Evolutionary conservation across 2,797 vertebrate species (phyloP).

Genomic region (Podarcis siculus): DNA sequence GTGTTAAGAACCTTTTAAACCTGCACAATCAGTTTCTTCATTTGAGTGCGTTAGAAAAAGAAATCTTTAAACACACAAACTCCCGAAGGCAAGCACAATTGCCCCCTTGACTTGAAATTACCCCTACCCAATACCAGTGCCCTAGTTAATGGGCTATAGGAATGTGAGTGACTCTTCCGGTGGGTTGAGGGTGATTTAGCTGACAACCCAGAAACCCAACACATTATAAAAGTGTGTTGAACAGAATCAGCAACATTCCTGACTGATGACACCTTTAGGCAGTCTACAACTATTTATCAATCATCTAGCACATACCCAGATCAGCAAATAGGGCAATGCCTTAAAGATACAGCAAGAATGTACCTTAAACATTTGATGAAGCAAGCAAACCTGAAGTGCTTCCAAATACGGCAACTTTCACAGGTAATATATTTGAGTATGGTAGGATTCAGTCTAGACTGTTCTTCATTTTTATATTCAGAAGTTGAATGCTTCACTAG

Average conservation of each 20-base stretch:
- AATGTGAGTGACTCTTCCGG: background rate
- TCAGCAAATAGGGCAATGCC: slow-evolving; percentile 6
- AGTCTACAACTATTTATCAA: slow-evolving; percentile 16
- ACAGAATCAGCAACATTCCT: slow-evolving; percentile 15
- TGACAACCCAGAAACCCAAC: background rate
- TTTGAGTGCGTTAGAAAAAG: background rate
- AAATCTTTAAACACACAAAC: background rate
- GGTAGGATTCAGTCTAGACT: background rate
- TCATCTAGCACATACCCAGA: slow-evolving; percentile 9
- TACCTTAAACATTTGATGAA: slow-evolving; percentile 13
- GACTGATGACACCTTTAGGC: slow-evolving; percentile 3
- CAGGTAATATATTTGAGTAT: slow-evolving; percentile 1
- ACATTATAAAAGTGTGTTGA: background rate
- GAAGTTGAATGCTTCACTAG: background rate
- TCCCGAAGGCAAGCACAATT: background rate
- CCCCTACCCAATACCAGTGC: background rate
- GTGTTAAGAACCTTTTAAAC: no score
- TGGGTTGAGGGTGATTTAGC: background rate
- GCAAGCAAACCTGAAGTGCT: slow-evolving; percentile 14
- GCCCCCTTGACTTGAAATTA: background rate
- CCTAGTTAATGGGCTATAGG: background rate
- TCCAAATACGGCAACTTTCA: background rate
- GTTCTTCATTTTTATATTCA: slow-evolving; percentile 3
- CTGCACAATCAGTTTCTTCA: background rate
- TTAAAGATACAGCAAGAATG: background rate